Conservation (phyloP, 1,140 invertebrate species). For the Notospermus geniculatus region DNA sequence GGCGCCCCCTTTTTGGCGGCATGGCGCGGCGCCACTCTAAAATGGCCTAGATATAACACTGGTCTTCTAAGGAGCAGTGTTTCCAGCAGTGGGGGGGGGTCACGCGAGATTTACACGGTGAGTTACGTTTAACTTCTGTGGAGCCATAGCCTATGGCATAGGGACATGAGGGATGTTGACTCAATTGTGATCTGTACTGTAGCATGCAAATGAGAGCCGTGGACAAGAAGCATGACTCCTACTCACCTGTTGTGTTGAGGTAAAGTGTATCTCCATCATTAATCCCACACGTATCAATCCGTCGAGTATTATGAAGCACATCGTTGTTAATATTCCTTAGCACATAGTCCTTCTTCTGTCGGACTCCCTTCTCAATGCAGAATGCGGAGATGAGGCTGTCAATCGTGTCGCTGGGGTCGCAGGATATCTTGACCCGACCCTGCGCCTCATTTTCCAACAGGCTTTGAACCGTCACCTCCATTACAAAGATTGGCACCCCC, state of each 20-base stretch:
- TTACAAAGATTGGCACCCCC: no score
- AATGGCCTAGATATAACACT: no score
- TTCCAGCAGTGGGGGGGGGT: no score
- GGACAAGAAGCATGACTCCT: background rate
- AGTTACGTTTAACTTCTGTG: no score
- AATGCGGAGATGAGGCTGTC: slow-evolving; percentile 32
- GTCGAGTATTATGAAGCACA: slow-evolving; percentile 27
- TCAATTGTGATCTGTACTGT: no score
- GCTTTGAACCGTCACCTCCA: slow-evolving; percentile 29
- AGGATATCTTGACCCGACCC: slow-evolving; percentile 26
- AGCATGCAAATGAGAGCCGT: no score
- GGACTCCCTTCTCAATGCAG: slow-evolving; percentile 36
- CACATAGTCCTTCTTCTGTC: slow-evolving; percentile 24
- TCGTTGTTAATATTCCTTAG: slow-evolving; percentile 24
- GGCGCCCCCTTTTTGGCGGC: no score
- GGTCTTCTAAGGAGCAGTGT: no score
- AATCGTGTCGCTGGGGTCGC: slow-evolving; percentile 24
- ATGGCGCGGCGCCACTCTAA: no score
- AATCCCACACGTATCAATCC: slow-evolving; percentile 22
- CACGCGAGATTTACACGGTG: no score
- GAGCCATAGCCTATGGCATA: no score
- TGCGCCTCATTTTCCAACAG: slow-evolving; percentile 26
- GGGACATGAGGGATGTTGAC: no score
- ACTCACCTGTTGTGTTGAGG: slow-evolving; percentile 34
- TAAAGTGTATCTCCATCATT: slow-evolving; percentile 33